A percentile compares a stretch with the other conserved stretches of the same genome.
phyloP scores from a whole-genome alignment of 2,797 vertebrate species.

The Cirrhinus mrigala region DNA sequence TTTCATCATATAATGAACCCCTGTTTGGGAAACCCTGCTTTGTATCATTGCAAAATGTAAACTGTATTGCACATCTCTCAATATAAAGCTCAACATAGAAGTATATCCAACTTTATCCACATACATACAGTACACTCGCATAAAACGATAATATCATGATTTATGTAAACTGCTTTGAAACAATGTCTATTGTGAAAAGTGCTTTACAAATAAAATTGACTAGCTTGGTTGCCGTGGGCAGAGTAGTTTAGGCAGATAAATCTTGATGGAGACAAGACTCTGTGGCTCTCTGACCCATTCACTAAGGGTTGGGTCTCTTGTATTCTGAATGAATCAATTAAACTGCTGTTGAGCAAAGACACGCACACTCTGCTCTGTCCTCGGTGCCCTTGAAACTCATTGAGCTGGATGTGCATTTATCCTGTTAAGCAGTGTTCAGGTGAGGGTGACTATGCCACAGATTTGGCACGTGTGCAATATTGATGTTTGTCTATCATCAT shows the following conservation, averaged over 20 bases:
- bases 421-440: background rate
- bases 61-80: background rate
- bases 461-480: background rate
- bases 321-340: conserved; percentile 45
- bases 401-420: conserved; percentile 23
- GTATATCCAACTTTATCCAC: background rate
- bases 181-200: background rate
- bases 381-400: conserved; percentile 5
- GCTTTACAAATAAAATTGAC: background rate
- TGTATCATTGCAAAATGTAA: background rate
- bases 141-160: background rate
- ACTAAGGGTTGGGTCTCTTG: conserved; percentile 32
- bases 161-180: conserved; percentile 2
- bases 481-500: background rate
- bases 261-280: background rate
- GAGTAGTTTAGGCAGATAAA: background rate
- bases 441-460: background rate
- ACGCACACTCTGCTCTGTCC: conserved; percentile 1
- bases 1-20: background rate
- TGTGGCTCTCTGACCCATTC: conserved; percentile 21
- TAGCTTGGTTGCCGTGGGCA: background rate
- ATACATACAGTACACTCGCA: background rate
- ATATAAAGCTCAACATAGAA: background rate
- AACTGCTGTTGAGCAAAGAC: conserved; percentile 11
- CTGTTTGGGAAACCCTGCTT: background rate